phyloP scores from a whole-genome alignment of 2,113 vertebrate species.

The Chamaea fasciata region DNA sequence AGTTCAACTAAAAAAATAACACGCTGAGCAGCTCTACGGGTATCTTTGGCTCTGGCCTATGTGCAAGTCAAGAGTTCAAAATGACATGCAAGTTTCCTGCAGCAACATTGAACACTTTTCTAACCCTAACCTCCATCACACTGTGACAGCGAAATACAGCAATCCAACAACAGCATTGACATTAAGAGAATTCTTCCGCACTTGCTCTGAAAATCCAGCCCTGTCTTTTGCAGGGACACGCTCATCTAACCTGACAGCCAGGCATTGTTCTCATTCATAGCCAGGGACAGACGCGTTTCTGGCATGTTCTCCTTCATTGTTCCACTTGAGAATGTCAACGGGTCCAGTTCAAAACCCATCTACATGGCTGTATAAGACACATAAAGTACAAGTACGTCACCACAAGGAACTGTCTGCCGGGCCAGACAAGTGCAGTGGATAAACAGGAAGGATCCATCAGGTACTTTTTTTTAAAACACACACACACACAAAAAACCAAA shows the following conservation, averaged over 20 bases:
- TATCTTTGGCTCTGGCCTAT: conserved; percentile 14
- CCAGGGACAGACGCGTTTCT: neutral
- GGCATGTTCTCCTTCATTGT: neutral
- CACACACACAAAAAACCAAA: neutral
- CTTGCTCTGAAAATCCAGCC: conserved; percentile 9
- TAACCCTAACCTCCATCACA: conserved; percentile 52
- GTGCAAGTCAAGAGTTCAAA: conserved; percentile 56
- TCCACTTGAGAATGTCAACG: neutral
- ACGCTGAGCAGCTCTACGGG: conserved; percentile 9
- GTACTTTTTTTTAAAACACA: neutral
- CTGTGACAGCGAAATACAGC: conserved; percentile 44
- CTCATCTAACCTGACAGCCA: conserved; percentile 50
- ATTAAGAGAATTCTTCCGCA: neutral
- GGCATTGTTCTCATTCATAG: conserved; percentile 36
- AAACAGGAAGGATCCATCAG: neutral
- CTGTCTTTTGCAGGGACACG: neutral
- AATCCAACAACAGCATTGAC: conserved; percentile 40
- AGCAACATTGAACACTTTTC: conserved; percentile 30
- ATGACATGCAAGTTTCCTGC: conserved; percentile 41
- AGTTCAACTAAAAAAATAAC: conserved; percentile 21
- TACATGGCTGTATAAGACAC: neutral
- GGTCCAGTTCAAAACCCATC: neutral
- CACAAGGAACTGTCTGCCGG: neutral
- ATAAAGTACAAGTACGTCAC: neutral
- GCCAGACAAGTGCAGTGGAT: neutral